Conservation (phyloP, 1,140 invertebrate genomes). For the Adelges cooleyi region DNA sequence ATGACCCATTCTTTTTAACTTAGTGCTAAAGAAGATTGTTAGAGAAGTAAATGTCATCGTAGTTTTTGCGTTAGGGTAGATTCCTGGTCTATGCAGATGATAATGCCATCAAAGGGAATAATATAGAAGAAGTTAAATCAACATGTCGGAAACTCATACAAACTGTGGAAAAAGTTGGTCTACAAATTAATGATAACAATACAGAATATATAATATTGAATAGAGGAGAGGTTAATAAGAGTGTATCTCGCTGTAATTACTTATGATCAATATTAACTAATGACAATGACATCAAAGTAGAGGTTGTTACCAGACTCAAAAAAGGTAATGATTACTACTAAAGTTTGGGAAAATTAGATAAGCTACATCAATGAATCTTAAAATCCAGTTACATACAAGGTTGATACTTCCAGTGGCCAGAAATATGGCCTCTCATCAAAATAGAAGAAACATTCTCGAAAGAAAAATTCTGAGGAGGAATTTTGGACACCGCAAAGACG, state of each 20-base stretch:
- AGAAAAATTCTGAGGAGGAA: neutral
- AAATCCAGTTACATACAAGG: neutral
- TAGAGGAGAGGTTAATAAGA: no score
- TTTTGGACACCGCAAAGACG: neutral
- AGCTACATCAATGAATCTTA: neutral
- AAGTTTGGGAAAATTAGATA: neutral
- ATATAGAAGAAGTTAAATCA: neutral
- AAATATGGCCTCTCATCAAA: neutral
- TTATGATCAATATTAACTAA: neutral
- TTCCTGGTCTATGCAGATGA: neutral
- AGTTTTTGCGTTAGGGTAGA: neutral
- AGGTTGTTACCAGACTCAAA: neutral
- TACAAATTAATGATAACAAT: neutral
- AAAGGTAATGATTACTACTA: neutral
- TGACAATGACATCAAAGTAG: neutral
- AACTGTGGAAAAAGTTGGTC: neutral
- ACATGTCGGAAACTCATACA: neutral
- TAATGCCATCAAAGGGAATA: neutral
- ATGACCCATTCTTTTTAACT: conserved; percentile 39
- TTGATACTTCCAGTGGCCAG: neutral
- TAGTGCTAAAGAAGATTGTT: conserved; percentile 35
- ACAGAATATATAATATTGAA: neutral
- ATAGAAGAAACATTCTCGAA: neutral
- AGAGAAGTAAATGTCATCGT: neutral
- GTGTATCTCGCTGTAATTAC: neutral